phyloP scores from a whole-genome alignment of 1,140 invertebrate species.

The Saccostrea echinata region DNA sequence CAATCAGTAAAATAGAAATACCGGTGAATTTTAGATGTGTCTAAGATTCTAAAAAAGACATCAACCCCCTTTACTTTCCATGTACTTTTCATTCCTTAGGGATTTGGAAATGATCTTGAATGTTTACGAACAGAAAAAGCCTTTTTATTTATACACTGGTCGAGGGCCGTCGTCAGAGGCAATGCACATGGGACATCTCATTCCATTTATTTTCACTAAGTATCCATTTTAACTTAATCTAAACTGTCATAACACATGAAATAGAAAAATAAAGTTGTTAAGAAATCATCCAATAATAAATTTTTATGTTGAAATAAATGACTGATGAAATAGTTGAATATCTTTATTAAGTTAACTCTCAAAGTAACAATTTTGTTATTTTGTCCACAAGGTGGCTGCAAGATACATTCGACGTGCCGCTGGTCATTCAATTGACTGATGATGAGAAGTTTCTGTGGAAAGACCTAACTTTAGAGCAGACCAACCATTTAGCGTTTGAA shows the following conservation, averaged over 20 bases:
- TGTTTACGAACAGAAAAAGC: slow-evolving; percentile 92
- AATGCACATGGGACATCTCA: slow-evolving; percentile 98
- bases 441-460: slow-evolving; percentile 99
- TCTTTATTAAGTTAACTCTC: not conserved
- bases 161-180: slow-evolving; percentile 96
- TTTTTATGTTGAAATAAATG: too few species aligned
- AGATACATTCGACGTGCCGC: slow-evolving; percentile 97
- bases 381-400: slow-evolving; percentile 91
- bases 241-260: too few species aligned
- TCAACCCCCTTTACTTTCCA: too few species aligned
- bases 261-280: too few species aligned
- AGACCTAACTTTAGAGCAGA: slow-evolving; percentile 94
- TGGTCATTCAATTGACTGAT: slow-evolving; percentile 98
- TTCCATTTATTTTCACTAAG: slow-evolving; percentile 98
- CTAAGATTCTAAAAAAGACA: too few species aligned
- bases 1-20: too few species aligned
- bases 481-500: slow-evolving; percentile 90
- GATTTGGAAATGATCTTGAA: slow-evolving; percentile 86
- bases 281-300: too few species aligned
- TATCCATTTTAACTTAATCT: slow-evolving; percentile 73
- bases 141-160: slow-evolving; percentile 99
- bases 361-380: not conserved
- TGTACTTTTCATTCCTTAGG: not conserved
- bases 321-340: too few species aligned
- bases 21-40: too few species aligned